Evolutionary conservation across 2,888 invertebrate genomes (phyloP).

Genomic region (Ecdyonurus torrentis): DNA sequence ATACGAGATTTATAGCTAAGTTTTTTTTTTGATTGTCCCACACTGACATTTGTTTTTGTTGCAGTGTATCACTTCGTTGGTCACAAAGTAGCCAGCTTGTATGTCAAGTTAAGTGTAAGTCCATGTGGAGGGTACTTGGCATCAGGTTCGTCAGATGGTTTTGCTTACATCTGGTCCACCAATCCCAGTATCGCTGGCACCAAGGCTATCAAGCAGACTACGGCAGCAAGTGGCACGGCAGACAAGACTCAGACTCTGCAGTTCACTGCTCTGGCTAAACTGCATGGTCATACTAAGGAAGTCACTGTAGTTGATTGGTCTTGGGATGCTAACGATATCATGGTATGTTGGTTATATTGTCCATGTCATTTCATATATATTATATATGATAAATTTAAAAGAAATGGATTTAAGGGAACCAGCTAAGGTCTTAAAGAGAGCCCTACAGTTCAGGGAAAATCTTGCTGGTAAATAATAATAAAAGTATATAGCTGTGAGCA

Average conservation of each 20-base stretch:
- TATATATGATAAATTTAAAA: too few species aligned
- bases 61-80: slow-evolving; percentile 36
- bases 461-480: too few species aligned
- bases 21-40: slow-evolving; percentile 11
- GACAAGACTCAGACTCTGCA: too few species aligned
- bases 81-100: slow-evolving; percentile 64
- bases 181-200: slow-evolving; percentile 17
- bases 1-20: neutral
- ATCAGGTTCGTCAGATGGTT: slow-evolving; percentile 76
- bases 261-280: slow-evolving; percentile 44
- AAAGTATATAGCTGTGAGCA: too few species aligned
- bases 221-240: slow-evolving; percentile 4
- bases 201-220: neutral
- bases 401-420: neutral
- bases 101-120: slow-evolving; percentile 67
- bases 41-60: slow-evolving; percentile 10
- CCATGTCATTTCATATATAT: too few species aligned
- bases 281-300: slow-evolving; percentile 66
- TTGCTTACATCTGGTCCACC: slow-evolving; percentile 74
- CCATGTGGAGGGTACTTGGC: slow-evolving; percentile 64
- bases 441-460: too few species aligned
- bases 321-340: slow-evolving; percentile 31
- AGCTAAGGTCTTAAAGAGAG: too few species aligned
- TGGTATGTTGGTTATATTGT: slow-evolving; percentile 21
- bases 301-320: slow-evolving; percentile 81